Percentiles rank a stretch among this genome's conserved stretches.
Conservation (phyloP, 1,140 invertebrate species). For the Manduca sexta region DNA sequence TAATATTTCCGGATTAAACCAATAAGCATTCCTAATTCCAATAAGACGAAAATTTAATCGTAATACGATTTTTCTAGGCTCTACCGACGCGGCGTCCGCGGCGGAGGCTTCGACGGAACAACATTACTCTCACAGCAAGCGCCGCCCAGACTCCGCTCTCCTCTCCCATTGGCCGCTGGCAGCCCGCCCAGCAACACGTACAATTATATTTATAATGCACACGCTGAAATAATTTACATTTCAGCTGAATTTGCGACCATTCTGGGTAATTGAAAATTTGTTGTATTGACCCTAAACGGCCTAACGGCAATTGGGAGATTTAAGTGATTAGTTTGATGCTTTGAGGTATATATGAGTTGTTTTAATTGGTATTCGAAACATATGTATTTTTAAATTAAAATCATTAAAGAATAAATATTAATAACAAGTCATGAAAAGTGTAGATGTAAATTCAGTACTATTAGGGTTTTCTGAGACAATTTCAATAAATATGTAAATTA, state of each 20-base stretch:
- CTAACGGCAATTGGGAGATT: conserved; percentile 37
- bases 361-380: no score
- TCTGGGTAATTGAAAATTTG: conserved; percentile 71
- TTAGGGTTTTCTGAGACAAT: no score
- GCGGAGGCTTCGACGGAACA: conserved; percentile 61
- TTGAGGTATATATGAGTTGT: no score
- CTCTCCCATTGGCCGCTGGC: conserved; percentile 43
- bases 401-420: no score
- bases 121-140: conserved; percentile 55
- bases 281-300: conserved; percentile 63
- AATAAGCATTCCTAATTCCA: no score
- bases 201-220: conserved; percentile 72
- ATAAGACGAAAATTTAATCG: no score
- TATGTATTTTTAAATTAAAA: no score
- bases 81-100: conserved; percentile 22
- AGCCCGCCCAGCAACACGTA: conserved; percentile 60
- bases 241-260: conserved; percentile 68
- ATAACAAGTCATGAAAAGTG: no score
- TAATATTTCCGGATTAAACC: no score
- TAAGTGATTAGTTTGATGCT: conserved; percentile 43
- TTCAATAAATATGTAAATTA: no score
- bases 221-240: conserved; percentile 71
- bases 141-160: conserved; percentile 38
- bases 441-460: no score
- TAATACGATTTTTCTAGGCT: conserved; percentile 1